Evolutionary conservation across 2,113 vertebrate genomes (phyloP).

Genomic region (Vicugna pacos): DNA sequence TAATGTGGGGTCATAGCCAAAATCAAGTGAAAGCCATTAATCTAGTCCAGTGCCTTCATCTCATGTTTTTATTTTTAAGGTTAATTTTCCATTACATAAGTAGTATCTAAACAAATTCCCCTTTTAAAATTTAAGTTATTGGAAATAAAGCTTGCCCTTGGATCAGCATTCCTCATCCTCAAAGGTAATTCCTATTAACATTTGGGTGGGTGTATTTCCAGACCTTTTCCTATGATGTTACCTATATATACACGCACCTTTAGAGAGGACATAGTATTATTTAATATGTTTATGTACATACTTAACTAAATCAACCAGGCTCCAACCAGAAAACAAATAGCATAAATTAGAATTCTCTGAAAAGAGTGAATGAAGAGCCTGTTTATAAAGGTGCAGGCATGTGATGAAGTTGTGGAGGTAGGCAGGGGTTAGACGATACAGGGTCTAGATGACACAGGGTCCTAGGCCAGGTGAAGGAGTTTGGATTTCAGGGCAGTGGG

Average conservation of each 20-base stretch:
- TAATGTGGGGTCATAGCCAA: neutral
- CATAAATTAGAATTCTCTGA: neutral
- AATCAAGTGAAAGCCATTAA: neutral
- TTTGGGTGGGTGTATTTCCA: neutral
- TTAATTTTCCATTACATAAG: conserved; percentile 8
- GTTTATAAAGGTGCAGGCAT: neutral
- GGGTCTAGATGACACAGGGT: neutral
- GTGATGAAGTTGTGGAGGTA: neutral
- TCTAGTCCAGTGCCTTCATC: neutral
- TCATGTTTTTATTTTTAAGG: conserved; percentile 22
- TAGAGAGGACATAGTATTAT: neutral
- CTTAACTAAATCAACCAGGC: neutral
- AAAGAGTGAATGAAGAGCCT: neutral
- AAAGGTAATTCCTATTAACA: conserved; percentile 49
- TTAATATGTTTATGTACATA: neutral
- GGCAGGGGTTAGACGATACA: neutral
- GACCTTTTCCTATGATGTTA: neutral
- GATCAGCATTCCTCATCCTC: neutral
- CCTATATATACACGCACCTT: neutral
- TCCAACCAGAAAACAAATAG: conserved; percentile 5
- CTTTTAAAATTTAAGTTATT: conserved; percentile 8
- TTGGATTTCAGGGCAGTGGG: neutral
- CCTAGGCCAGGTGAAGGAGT: neutral
- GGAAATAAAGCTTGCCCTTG: neutral
- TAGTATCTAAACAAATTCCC: conserved; percentile 32